Percentiles rank a stretch among this genome's conserved stretches.
These are phyloP conservation scores for Chymomyza fuscimana DNA, from an alignment of 2,888 invertebrate genomes.

Conservation along the genomic window DNA sequence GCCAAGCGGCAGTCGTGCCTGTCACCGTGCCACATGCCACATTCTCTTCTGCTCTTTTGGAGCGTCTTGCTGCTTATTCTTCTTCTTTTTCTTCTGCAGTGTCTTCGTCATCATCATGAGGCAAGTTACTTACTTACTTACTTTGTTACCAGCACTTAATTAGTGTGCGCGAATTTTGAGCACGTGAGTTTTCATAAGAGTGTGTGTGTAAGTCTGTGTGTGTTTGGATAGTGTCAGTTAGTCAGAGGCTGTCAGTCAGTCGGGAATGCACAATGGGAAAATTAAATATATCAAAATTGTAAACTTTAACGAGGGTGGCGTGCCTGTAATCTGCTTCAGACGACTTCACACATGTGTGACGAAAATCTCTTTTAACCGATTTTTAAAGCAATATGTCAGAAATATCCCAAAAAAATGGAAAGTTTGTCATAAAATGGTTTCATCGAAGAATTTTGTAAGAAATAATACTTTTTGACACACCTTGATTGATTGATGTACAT, in stretches of 20 bases:
- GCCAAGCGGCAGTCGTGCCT: constrained; percentile 3
- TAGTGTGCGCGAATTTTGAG: constrained; percentile 72
- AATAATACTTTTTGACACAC: too few relatives aligned
- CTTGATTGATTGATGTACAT: too few relatives aligned
- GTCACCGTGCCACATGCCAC: constrained; percentile 26
- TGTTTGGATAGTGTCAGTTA: background rate
- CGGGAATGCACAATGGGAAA: background rate
- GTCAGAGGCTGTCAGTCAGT: constrained; percentile 2
- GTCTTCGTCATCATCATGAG: constrained; percentile 55
- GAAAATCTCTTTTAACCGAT: too few relatives aligned
- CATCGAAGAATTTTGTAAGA: too few relatives aligned
- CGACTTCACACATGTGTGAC: too few relatives aligned
- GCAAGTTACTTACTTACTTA: constrained; percentile 53
- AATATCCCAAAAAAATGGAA: too few relatives aligned
- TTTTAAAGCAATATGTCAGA: too few relatives aligned
- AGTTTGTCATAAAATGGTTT: too few relatives aligned
- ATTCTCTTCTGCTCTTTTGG: background rate
- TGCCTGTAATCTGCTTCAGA: too few relatives aligned
- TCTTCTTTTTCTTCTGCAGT: constrained; percentile 7
- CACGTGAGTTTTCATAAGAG: constrained; percentile 68
- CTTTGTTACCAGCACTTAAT: constrained; percentile 66
- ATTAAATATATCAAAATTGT: background rate
- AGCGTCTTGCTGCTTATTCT: background rate
- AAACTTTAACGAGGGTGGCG: background rate
- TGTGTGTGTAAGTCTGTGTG: constrained; percentile 30